Evolutionary conservation across 2,888 invertebrate species (phyloP), one percentile per base, ranked within the genome.

Genomic region (Papilio demoleus): DNA sequence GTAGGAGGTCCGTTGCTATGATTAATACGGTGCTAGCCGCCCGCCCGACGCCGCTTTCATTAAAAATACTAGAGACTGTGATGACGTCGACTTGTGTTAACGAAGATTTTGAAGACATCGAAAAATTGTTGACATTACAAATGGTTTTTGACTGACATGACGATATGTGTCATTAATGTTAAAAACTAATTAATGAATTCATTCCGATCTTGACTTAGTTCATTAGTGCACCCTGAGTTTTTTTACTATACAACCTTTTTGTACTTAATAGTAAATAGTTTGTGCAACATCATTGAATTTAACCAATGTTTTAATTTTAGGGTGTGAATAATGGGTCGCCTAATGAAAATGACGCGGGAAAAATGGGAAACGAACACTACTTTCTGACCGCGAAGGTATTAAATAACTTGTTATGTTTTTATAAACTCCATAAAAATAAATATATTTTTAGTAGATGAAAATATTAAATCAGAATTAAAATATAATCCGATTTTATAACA

Each of bases 1-100:
- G 78, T 77, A 83, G 87, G 79, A 78, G 79, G 79, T 76, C 83
- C 85, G 84, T 84, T 81, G 85, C 82, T 84, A 91, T 91, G 92
- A 92, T 92, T 91, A 92, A 92, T 92, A 90, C 89, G 86, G 85
- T 81, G 82, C 82, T 81, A 85, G 81, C 82, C 86, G 88, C 85
- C 87, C 86, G 84, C 83, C 86, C 86, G 85, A 83, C 89, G 88
- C 89, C 82, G 87, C 86, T 88, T 90, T 90, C 88, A 90, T 90
- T 91, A 90, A 88, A 88, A 88, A 85, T 83, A 86, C 84, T 85
- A 82, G 81, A 83, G 85, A 81, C 79, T 79, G 81, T 84, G 81
- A 84, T 84, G 73, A 73, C 76, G 75, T 74, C 76, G 76, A 72
- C 73, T 77, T 74, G 74, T 78, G 76, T 77, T 79, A 72, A 77